Conservation (phyloP, 1,140 invertebrate genomes). For the Microvelia longipes region DNA sequence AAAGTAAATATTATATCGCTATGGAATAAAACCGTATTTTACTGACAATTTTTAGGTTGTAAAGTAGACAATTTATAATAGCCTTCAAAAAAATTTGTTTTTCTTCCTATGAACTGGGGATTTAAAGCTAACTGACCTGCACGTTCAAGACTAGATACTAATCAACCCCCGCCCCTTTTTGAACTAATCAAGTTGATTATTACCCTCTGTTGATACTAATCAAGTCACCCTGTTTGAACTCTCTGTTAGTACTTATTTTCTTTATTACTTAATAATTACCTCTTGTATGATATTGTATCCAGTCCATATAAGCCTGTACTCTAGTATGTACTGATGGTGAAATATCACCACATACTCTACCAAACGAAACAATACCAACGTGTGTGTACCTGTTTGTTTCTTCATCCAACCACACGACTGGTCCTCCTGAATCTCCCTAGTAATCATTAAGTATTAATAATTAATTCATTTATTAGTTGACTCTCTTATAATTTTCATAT, state of each 20-base stretch:
- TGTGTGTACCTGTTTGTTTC: conserved; percentile 29
- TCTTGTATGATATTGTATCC: conserved; percentile 30
- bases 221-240: not conserved
- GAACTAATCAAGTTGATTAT: too few species aligned
- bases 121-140: too few species aligned
- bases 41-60: too few species aligned
- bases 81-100: too few species aligned
- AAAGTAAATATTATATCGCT: too few species aligned
- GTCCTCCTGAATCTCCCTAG: conserved; percentile 49
- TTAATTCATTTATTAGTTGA: not conserved
- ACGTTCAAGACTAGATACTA: not conserved
- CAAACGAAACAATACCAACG: conserved; percentile 39
- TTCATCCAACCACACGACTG: conserved; percentile 38
- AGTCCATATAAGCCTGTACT: conserved; percentile 34
- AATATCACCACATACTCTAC: conserved; percentile 32
- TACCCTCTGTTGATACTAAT: too few species aligned
- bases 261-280: not conserved
- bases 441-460: not conserved
- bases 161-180: not conserved
- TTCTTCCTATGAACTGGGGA: too few species aligned
- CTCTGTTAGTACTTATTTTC: not conserved
- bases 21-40: too few species aligned
- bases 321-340: conserved; percentile 36
- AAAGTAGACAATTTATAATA: too few species aligned
- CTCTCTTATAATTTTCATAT: too few species aligned